phyloP scores from a whole-genome alignment of 2,888 invertebrate species.

The Fragum fragum region DNA sequence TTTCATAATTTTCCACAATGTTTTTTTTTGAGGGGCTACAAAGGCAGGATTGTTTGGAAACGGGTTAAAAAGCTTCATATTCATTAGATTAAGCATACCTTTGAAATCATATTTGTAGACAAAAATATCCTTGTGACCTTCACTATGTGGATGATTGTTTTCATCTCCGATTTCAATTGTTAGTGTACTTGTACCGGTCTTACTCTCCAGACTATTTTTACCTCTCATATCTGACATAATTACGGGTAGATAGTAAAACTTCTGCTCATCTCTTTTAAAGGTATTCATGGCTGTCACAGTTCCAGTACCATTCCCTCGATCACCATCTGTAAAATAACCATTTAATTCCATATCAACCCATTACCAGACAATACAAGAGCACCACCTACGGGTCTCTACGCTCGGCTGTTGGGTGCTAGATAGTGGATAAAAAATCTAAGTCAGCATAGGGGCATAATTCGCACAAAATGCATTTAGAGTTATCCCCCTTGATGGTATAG shows the following conservation, averaged over 20 bases:
- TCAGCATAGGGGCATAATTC: too few relatives aligned
- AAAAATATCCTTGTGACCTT: conserved; percentile 98
- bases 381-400: too few relatives aligned
- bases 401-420: too few relatives aligned
- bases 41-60: too few relatives aligned
- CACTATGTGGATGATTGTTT: conserved; percentile 99
- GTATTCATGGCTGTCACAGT: conserved; percentile 97
- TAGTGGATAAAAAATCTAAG: too few relatives aligned
- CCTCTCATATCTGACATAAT: conserved; percentile 98
- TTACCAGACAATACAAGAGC: too few relatives aligned
- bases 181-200: conserved; percentile 97
- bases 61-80: too few relatives aligned
- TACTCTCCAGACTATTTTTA: conserved; percentile 91
- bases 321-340: conserved; percentile 72
- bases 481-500: too few relatives aligned
- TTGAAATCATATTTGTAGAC: conserved; percentile 95
- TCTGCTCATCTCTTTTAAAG: conserved; percentile 98
- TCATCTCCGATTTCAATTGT: conserved; percentile 99
- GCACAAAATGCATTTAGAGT: too few relatives aligned
- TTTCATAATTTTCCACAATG: too few relatives aligned
- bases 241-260: conserved; percentile 98
- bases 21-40: too few relatives aligned
- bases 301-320: conserved; percentile 93
- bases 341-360: too few relatives aligned
- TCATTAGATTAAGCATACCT: conserved; percentile 90